Evolutionary conservation across 2,797 vertebrate genomes (phyloP), one percentile per base, ranked within the genome.

Genomic region (Arrhamphus sclerolepis): DNA sequence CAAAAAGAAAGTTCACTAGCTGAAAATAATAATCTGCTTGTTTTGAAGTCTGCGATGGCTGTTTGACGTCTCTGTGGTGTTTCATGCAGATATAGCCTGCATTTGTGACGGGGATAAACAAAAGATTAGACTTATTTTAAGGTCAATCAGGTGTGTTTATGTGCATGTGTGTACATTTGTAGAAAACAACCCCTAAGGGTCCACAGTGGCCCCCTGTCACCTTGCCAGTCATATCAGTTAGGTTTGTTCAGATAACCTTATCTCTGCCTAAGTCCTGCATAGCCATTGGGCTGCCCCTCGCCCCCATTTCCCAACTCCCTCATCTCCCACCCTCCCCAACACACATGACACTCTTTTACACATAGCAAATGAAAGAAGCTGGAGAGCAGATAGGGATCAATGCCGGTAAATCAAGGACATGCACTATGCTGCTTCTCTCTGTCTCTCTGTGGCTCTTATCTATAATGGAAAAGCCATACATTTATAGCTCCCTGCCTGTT

Each of bases 141-240:
- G 86, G 87, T 83, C 85, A 71, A 61, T 5, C 50, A 39, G 42
- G 47, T 46, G n/a, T 75, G 60, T 69, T 46, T 70, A 43, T 70
- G 43, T 67, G 24, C 41, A 55, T 44, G 50, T 59, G 58, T 60
- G 29, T 62, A 51, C 53, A 40, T 69, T 18, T 75, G 63, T 72
- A 69, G 46, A 72, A 68, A 42, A 77, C 59, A 55, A 14, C 51
- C 77, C 81, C 56, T 61, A 16, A 70, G 78, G 85, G 74, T 72
- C 40, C 70, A 56, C 60, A 57, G 50, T 79, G 81, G 81, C 80
- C 76, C 68, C 72, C 83, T 87, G 84, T 90, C 85, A 88, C 86
- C 85, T 89, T 88, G 90, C 90, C 90, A 91, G 87, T 90, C 89
- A 90, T 80, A 87, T 89, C 83, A 82, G 81, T 81, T 77, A 87